phyloP scores from a whole-genome alignment of 2,888 invertebrate species.

The Theretra japonica region DNA sequence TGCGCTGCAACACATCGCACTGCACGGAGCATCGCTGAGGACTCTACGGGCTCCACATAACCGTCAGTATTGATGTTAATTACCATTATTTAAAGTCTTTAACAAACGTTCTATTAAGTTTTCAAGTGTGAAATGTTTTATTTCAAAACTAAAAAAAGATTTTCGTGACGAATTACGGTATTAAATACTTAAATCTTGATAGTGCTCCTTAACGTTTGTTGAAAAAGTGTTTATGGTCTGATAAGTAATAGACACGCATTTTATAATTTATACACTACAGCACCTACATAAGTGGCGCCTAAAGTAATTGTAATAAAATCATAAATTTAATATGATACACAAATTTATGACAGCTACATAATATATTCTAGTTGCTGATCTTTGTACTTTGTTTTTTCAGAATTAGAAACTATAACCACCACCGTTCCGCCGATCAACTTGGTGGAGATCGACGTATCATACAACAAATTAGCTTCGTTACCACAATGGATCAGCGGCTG shows the following conservation, averaged over 20 bases:
- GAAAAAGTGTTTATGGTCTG: too few relatives aligned
- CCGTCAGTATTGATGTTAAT: conserved; percentile 78
- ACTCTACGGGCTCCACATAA: conserved; percentile 92
- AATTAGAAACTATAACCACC: conserved; percentile 88
- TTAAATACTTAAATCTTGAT: too few relatives aligned
- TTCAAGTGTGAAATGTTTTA: too few relatives aligned
- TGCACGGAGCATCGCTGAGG: conserved; percentile 91
- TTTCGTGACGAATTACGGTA: too few relatives aligned
- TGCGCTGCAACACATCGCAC: conserved; percentile 88
- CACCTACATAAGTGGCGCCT: too few relatives aligned
- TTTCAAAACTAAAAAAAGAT: too few relatives aligned
- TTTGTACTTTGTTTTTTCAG: conserved; percentile 76
- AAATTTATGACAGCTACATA: too few relatives aligned
- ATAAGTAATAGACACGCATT: too few relatives aligned
- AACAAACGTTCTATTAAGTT: not conserved
- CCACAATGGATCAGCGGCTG: conserved; percentile 92
- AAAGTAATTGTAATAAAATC: not conserved
- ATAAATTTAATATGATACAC: too few relatives aligned
- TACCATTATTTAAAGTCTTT: conserved; percentile 2
- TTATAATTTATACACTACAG: too few relatives aligned
- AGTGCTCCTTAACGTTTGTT: too few relatives aligned
- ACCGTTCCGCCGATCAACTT: conserved; percentile 89
- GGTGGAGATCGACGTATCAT: conserved; percentile 91
- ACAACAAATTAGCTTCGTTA: conserved; percentile 89
- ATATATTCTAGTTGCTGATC: too few relatives aligned